Conservation (phyloP, 2,797 vertebrate genomes). For the Vultur gryphus region DNA sequence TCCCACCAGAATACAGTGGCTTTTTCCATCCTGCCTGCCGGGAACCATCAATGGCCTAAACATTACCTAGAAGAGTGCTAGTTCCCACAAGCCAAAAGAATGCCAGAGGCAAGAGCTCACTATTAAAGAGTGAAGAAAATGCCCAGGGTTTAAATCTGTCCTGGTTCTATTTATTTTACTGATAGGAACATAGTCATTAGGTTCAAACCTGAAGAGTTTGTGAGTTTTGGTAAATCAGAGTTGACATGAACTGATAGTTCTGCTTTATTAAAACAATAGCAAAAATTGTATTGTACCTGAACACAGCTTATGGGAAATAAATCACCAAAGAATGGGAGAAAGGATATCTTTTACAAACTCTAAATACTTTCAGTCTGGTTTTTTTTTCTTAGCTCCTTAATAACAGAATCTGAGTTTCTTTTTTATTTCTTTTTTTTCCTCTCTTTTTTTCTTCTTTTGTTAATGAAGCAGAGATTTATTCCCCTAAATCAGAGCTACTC, state of each 20-base stretch:
- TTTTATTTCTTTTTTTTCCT: rapidly evolving
- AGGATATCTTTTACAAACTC: neutral
- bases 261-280: slow-evolving; percentile 10
- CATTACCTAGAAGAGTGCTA: neutral
- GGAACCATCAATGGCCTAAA: neutral
- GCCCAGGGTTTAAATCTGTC: neutral
- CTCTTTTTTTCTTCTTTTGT: rapidly evolving
- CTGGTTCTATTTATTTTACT: neutral
- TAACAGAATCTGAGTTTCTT: neutral
- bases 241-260: neutral
- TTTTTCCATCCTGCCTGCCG: neutral
- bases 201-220: neutral
- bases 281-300: neutral
- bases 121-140: neutral
- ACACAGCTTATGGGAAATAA: neutral
- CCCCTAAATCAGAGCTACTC: neutral
- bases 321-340: neutral
- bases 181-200: neutral
- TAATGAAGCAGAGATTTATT: neutral
- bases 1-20: neutral
- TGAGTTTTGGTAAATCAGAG: neutral
- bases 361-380: neutral
- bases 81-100: neutral
- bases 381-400: neutral
- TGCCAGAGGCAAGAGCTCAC: neutral